Conservation (phyloP, 2,113 vertebrate species). For the Trochalopteron elliotii region DNA sequence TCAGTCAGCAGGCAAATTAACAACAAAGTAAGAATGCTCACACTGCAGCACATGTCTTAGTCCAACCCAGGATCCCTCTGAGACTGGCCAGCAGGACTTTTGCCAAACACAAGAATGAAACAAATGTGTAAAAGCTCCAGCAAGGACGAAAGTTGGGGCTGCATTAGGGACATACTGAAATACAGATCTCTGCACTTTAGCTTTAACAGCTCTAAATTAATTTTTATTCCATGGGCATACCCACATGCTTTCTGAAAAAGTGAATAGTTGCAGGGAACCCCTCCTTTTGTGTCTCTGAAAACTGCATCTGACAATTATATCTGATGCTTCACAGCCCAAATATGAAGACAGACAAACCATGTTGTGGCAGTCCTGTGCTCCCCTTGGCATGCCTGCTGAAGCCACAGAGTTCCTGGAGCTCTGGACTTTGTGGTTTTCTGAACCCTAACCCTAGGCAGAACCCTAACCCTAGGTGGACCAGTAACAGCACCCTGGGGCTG, state of each 20-base stretch:
- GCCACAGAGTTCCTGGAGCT: background rate
- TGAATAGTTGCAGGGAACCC: background rate
- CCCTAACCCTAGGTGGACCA: background rate
- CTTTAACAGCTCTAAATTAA: background rate
- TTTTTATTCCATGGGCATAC: background rate
- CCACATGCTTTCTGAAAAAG: background rate
- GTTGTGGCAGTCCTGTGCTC: too few species aligned
- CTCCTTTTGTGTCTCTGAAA: background rate
- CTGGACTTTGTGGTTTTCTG: background rate
- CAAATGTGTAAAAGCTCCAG: background rate
- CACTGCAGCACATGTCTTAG: background rate
- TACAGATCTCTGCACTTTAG: background rate
- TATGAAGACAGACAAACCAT: background rate
- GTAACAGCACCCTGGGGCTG: background rate
- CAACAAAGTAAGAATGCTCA: background rate
- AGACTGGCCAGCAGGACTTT: background rate
- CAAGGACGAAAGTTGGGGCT: background rate
- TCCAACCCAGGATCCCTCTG: background rate
- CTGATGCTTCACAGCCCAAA: background rate
- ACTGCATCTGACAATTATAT: background rate
- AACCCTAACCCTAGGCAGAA: too few species aligned
- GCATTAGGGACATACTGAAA: background rate
- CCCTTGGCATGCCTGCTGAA: too few species aligned
- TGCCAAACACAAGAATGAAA: background rate
- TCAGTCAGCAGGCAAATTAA: background rate